Base-by-base conservation (phyloP, 2,113 vertebrate genomes). In the Buteo buteo region DNA sequence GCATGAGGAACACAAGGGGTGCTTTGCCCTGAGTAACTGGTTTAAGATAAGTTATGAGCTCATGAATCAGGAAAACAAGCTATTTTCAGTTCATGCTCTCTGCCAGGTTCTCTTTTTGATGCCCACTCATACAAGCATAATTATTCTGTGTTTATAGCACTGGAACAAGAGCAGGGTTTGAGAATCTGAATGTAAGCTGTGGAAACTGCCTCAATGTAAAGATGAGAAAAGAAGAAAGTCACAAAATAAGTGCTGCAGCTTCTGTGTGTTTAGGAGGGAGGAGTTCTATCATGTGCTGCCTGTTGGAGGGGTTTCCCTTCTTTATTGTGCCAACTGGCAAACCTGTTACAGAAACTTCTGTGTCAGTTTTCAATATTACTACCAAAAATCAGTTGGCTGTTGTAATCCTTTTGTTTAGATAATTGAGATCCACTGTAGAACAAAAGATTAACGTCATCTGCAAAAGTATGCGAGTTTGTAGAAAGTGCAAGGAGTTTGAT, bases 31-130 rank as follows among this genome's bases (percentile, higher is more conserved):
- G 16, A 95, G 22, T 95, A 72, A 86, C 85, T 95, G 92, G 83
- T 89, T 87, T 85, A 45, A 96, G 95, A 95, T 97, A 95, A 96
- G 88, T 86, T 44, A 85, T 91, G 90, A 97, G 93, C 82, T 98
- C 66, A 64, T 85, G 87, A 94, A 92, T 95, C 82, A 88, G 81
- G 74, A 96, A 97, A 94, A 95, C 36, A 82, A 92, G 66, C 77
- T 96, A 76, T 97, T 97, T 97, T 90, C 86, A 83, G 72, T 94
- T 86, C 69, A 52, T 47, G 32, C 49, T 67, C 65, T 96, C 64
- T 59, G 78, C 66, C 74, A 88, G 59, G 42, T 80, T 84, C 64
- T 77, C 29, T 82, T 78, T 69, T 89, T 42, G 49, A 82, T 91
- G 59, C 76, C 69, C 54, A 52, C 62, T 76, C 61, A 31, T n/a